Evolutionary conservation across 37 sponge, comb jelly and placozoan genomes (phyloP).

Genomic region (Theonella swinhoei): DNA sequence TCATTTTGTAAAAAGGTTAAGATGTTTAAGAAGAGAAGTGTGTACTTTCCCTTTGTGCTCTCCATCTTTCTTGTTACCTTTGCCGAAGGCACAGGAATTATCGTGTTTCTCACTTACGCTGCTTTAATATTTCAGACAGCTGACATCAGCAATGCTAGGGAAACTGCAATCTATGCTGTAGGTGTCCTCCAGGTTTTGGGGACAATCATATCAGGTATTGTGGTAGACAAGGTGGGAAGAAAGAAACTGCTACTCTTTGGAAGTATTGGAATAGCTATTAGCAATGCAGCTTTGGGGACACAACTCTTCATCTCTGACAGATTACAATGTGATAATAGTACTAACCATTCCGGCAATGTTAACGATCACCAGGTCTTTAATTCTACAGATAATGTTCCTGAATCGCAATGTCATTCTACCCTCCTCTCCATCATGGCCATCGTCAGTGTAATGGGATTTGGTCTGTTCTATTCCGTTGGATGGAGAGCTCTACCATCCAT

Average conservation of each 20-base stretch:
- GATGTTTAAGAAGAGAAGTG: neutral
- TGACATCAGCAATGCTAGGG: slow-evolving; percentile 3
- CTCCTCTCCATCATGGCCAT: slow-evolving; percentile 24
- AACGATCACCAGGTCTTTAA: neutral
- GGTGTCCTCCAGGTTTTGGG: slow-evolving; percentile 21
- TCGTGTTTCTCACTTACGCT: slow-evolving; percentile 30
- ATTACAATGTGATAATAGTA: slow-evolving; percentile 4
- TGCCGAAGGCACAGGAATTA: slow-evolving; percentile 56
- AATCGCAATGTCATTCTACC: neutral
- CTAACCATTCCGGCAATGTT: too few relatives aligned
- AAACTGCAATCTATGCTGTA: slow-evolving; percentile 14
- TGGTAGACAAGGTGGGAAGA: slow-evolving; percentile 61
- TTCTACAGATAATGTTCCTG: neutral
- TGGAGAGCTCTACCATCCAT: slow-evolving; percentile 64
- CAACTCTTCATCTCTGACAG: slow-evolving; percentile 28
- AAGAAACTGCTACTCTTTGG: slow-evolving; percentile 61
- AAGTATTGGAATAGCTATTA: slow-evolving; percentile 16
- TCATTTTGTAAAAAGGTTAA: too few relatives aligned
- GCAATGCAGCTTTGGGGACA: slow-evolving; percentile 25
- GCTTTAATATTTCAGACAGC: slow-evolving; percentile 43
- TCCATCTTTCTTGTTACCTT: slow-evolving; percentile 8
- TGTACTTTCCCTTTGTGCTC: neutral
- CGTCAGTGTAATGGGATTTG: slow-evolving; percentile 37
- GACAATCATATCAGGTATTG: slow-evolving; percentile 30
- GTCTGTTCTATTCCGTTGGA: slow-evolving; percentile 47